Evolutionary conservation across 1,140 invertebrate genomes (phyloP).

Genomic region (Wasmannia auropunctata): DNA sequence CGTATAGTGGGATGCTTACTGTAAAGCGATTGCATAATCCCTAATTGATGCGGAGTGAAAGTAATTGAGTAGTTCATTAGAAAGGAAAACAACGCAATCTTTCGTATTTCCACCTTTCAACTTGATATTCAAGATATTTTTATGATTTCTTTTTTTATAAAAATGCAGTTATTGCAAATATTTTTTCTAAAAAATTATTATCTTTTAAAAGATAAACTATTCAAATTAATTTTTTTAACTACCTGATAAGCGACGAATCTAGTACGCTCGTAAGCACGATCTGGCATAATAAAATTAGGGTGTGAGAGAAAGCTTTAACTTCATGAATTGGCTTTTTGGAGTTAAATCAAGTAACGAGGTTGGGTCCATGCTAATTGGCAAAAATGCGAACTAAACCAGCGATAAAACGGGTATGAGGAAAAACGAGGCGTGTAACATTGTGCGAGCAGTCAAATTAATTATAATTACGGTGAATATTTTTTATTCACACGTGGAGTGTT

Average conservation of each 20-base stretch:
- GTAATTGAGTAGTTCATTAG: background rate
- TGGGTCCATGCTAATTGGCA: slow-evolving; percentile 63
- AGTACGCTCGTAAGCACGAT: slow-evolving; percentile 33
- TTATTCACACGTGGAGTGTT: slow-evolving; percentile 42
- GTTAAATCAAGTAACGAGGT: slow-evolving; percentile 53
- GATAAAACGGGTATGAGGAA: slow-evolving; percentile 13
- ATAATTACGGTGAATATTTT: slow-evolving; percentile 22
- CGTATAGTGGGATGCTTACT: background rate
- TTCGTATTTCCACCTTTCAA: slow-evolving; percentile 9
- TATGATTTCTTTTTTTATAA: background rate
- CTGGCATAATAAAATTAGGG: slow-evolving; percentile 1
- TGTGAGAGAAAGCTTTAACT: slow-evolving; percentile 36
- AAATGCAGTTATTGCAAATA: background rate
- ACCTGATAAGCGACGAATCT: slow-evolving; percentile 22
- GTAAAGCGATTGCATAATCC: slow-evolving; percentile 7
- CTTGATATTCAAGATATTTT: background rate
- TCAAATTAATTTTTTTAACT: slow-evolving; percentile 19
- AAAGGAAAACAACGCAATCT: background rate
- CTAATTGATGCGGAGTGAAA: slow-evolving; percentile 12
- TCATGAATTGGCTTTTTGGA: slow-evolving; percentile 62
- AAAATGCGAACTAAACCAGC: slow-evolving; percentile 39
- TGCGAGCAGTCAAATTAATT: slow-evolving; percentile 13
- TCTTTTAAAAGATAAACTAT: background rate
- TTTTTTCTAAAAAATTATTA: background rate
- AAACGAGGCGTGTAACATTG: slow-evolving; percentile 15